Conservation (phyloP, 2,113 vertebrate genomes). For the Meriones unguiculatus region DNA sequence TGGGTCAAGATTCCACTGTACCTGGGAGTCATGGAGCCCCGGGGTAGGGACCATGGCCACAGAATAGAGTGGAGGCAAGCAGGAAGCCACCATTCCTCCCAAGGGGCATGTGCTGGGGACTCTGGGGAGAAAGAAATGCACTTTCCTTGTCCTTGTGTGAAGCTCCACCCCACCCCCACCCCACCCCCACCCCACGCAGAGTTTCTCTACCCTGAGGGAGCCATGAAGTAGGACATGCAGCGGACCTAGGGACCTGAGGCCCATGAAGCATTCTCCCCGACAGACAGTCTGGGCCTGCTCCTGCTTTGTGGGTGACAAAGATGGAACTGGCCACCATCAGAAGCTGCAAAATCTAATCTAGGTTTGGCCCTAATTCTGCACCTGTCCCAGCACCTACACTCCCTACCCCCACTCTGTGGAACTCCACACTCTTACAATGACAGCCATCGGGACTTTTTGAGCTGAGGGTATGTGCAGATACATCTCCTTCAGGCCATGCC, state of each 20-base stretch:
- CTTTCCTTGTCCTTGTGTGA: background rate
- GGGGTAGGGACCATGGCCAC: no score
- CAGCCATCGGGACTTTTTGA: background rate
- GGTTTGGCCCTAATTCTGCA: background rate
- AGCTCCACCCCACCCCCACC: background rate
- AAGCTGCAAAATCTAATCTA: background rate
- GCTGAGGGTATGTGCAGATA: background rate
- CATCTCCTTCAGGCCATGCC: fast-evolving
- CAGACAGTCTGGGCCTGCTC: background rate
- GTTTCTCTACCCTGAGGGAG: background rate
- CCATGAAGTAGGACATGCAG: no score
- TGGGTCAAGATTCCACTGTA: background rate
- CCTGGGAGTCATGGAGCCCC: background rate
- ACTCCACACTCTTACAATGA: no score
- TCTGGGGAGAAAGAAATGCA: background rate
- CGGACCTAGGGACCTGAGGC: background rate
- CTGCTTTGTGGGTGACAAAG: background rate
- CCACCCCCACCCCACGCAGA: background rate
- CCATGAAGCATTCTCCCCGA: background rate
- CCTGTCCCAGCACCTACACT: fast-evolving
- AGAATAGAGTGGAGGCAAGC: no score
- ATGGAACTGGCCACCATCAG: fast-evolving
- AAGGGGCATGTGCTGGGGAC: background rate
- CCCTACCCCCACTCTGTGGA: background rate
- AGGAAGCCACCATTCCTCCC: background rate